These are phyloP conservation scores for Zeugodacus cucurbitae DNA, from an alignment of 1,140 invertebrate genomes.

Conservation along the genomic window DNA sequence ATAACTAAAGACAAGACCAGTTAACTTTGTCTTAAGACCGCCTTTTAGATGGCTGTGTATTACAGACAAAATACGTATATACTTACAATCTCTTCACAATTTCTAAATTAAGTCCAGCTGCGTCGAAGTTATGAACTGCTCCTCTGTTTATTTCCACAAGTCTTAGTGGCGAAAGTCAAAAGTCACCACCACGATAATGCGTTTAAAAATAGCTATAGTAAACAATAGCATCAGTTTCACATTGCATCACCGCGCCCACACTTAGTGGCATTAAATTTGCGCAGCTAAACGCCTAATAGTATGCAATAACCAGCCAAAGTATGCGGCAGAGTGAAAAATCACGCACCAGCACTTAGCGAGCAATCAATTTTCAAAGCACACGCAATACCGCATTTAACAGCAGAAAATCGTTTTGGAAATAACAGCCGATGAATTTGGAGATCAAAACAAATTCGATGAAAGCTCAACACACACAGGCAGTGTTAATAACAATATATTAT, in stretches of 20 bases:
- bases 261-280: not conserved
- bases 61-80: no score
- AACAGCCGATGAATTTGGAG: not conserved
- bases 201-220: no score
- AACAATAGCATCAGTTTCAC: no score
- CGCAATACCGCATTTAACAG: not conserved
- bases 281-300: not conserved
- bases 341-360: not conserved
- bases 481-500: not conserved
- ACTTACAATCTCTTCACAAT: no score
- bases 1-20: no score
- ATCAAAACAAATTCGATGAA: constrained; percentile 23
- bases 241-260: no score
- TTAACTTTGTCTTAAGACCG: no score
- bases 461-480: not conserved
- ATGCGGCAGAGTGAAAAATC: not conserved
- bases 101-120: no score
- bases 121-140: no score
- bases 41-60: no score
- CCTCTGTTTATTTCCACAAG: accelerated
- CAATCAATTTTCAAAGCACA: not conserved
- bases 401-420: not conserved
- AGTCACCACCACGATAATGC: no score
- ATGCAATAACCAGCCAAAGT: not conserved
- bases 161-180: no score